Conservation (phyloP, 23 tunicate species). For the Clavelina lepadiformis region DNA sequence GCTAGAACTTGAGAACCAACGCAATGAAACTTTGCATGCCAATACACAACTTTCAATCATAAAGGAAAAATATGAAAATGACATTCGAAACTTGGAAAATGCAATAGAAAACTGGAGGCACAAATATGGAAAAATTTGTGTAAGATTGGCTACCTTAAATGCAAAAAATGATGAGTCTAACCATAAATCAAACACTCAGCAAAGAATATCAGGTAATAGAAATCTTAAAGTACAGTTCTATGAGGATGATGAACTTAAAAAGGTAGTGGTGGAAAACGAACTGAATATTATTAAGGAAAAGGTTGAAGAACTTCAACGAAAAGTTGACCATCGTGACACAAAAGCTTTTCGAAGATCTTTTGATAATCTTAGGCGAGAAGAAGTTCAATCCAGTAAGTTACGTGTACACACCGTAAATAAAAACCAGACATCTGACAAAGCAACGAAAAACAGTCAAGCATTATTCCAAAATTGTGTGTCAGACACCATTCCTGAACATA, state of each 20-base stretch:
- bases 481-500: too few relatives aligned
- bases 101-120: constrained; percentile 50
- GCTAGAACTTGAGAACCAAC: constrained; percentile 33
- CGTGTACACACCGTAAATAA: too few relatives aligned
- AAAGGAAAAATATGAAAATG: constrained; percentile 21
- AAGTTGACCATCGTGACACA: too few relatives aligned
- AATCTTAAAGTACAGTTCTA: constrained; percentile 45
- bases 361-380: too few relatives aligned
- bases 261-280: constrained; percentile 26
- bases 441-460: background rate
- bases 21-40: constrained; percentile 10
- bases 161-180: constrained; percentile 44
- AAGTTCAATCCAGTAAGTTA: too few relatives aligned
- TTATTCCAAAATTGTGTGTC: too few relatives aligned
- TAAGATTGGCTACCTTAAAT: constrained; percentile 25
- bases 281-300: constrained; percentile 31
- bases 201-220: constrained; percentile 45
- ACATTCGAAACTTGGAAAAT: constrained; percentile 6
- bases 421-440: too few relatives aligned
- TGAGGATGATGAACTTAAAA: constrained; percentile 39
- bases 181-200: constrained; percentile 25
- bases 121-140: constrained; percentile 43
- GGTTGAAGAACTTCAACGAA: constrained; percentile 19
- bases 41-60: constrained; percentile 22
- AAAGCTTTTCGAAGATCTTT: too few relatives aligned